A percentile compares a stretch with the other conserved stretches of the same genome.
phyloP scores from a whole-genome alignment of 2,888 invertebrate genomes.

The Vesta saturnalis region DNA sequence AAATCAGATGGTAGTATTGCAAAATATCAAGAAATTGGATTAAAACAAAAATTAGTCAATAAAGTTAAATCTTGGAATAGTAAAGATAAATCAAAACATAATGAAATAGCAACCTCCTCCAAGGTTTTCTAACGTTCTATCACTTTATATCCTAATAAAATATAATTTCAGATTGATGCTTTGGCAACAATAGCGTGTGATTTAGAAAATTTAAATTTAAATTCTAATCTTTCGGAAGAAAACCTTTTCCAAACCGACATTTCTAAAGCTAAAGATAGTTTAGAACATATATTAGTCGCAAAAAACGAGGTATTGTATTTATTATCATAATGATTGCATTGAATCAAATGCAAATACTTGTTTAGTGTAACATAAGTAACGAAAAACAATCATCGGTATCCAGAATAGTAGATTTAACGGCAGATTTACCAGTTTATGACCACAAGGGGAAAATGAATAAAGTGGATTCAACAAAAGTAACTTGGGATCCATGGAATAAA shows the following conservation, averaged over 20 bases:
- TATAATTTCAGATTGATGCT: neutral
- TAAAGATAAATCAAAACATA: slow-evolving; percentile 22
- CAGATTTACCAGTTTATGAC: neutral
- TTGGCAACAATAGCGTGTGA: neutral
- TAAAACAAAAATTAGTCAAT: slow-evolving; percentile 43
- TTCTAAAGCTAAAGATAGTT: slow-evolving; percentile 53
- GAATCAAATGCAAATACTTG: neutral
- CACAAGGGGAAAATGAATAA: neutral
- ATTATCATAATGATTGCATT: neutral
- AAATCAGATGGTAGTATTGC: slow-evolving; percentile 42
- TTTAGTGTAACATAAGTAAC: neutral
- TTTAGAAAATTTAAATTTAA: slow-evolving; percentile 40
- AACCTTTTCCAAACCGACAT: slow-evolving; percentile 39
- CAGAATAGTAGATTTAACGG: slow-evolving; percentile 38
- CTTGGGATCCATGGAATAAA: slow-evolving; percentile 57
- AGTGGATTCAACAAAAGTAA: slow-evolving; percentile 23
- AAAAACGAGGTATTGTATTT: slow-evolving; percentile 44
- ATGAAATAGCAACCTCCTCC: slow-evolving; percentile 7
- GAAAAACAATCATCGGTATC: slow-evolving; percentile 26
- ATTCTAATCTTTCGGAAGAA: slow-evolving; percentile 42
- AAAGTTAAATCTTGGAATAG: slow-evolving; percentile 42
- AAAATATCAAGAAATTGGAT: slow-evolving; percentile 31
- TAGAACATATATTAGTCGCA: slow-evolving; percentile 50
- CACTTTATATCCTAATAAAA: neutral
- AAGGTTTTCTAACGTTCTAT: neutral